Percentiles rank a stretch among this genome's conserved stretches.
phyloP scores from a whole-genome alignment of 1,140 invertebrate species.

The Ylistrum balloti region DNA sequence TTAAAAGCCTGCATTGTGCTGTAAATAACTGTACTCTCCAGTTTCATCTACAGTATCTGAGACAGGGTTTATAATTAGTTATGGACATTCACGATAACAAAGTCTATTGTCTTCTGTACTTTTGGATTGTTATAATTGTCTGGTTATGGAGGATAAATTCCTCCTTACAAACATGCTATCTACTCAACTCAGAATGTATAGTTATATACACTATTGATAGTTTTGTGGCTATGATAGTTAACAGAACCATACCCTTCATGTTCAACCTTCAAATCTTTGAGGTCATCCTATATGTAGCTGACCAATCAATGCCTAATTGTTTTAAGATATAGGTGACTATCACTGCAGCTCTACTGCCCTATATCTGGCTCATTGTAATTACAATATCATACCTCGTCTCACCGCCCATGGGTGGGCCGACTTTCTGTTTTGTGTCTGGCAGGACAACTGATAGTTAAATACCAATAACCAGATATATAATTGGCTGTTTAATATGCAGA shows the following conservation, averaged over 20 bases:
- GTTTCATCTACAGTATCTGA: background rate
- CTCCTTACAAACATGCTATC: background rate
- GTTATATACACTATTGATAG: too few species aligned
- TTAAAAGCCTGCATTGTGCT: background rate
- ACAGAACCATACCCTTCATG: too few species aligned
- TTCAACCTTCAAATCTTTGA: background rate
- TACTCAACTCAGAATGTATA: too few species aligned
- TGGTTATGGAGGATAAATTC: too few species aligned
- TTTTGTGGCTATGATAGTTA: too few species aligned
- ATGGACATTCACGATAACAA: background rate
- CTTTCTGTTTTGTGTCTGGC: conserved; percentile 25
- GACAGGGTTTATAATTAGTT: background rate
- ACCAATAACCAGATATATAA: background rate
- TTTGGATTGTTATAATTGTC: background rate
- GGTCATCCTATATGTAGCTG: conserved; percentile 21
- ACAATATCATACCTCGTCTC: background rate
- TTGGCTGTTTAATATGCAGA: background rate
- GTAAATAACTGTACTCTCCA: background rate
- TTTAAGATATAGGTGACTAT: conserved; percentile 26
- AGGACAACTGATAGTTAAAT: background rate
- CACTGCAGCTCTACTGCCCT: background rate
- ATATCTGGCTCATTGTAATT: background rate
- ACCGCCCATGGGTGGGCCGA: conserved; percentile 5
- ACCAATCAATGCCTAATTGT: conserved; percentile 21
- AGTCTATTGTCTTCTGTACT: background rate